phyloP scores from a whole-genome alignment of 1,140 invertebrate species.

The Drosophila miranda region DNA sequence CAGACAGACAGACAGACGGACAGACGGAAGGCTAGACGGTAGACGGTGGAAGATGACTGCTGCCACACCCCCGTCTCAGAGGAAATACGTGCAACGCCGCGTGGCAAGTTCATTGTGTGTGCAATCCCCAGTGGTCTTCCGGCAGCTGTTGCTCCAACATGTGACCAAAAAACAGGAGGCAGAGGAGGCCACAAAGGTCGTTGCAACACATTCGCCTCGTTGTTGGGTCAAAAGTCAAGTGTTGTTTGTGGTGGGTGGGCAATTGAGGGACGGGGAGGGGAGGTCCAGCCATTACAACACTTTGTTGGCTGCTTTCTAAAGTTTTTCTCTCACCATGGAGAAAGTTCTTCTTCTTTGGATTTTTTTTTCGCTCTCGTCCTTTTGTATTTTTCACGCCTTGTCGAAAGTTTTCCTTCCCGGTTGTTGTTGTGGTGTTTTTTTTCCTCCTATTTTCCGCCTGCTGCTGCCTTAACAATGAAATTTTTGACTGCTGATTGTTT shows the following conservation, averaged over 20 bases:
- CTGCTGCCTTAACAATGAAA: slow-evolving; percentile 58
- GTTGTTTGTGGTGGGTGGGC: slow-evolving; percentile 6
- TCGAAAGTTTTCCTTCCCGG: slow-evolving; percentile 49
- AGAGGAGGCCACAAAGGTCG: slow-evolving; percentile 69
- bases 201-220: slow-evolving; percentile 71
- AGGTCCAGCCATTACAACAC: slow-evolving; percentile 69
- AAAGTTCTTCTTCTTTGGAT: slow-evolving; percentile 34
- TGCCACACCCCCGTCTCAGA: slow-evolving; percentile 12
- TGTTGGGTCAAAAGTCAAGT: slow-evolving; percentile 66
- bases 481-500: slow-evolving; percentile 76
- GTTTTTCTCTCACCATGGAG: slow-evolving; percentile 41
- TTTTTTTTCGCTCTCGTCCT: slow-evolving; percentile 23
- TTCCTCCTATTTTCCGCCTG: slow-evolving; percentile 3
- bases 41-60: slow-evolving; percentile 7
- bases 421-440: neutral
- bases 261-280: neutral
- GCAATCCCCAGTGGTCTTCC: slow-evolving; percentile 8
- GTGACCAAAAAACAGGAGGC: slow-evolving; percentile 40
- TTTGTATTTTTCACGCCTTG: slow-evolving; percentile 75
- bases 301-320: slow-evolving; percentile 74
- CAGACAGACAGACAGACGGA: slow-evolving; percentile 28
- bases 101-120: slow-evolving; percentile 58
- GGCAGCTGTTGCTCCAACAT: slow-evolving; percentile 62
- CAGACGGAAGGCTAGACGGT: slow-evolving; percentile 19
- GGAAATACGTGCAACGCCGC: slow-evolving; percentile 43